phyloP scores from a whole-genome alignment of 2,888 invertebrate genomes.

The Pelosia muscerda region DNA sequence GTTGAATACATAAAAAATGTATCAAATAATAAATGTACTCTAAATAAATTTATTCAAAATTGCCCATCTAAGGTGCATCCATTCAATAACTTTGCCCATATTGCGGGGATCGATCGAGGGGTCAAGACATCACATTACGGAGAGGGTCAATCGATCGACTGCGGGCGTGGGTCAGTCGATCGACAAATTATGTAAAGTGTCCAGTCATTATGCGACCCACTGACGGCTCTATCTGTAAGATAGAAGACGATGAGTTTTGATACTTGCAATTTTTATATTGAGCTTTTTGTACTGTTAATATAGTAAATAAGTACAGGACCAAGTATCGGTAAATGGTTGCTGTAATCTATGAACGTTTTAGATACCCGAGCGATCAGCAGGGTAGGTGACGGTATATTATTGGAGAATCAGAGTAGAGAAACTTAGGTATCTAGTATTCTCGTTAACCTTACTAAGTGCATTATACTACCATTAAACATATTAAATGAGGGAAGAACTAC shows the following conservation, averaged over 20 bases:
- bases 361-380: no score
- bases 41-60: constrained; percentile 27
- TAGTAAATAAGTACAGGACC: no score
- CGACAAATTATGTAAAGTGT: constrained; percentile 83
- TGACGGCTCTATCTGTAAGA: constrained; percentile 68
- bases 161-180: constrained; percentile 71
- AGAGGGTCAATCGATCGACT: constrained; percentile 37
- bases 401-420: no score
- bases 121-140: constrained; percentile 39
- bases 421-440: no score
- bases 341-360: no score
- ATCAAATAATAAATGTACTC: constrained; percentile 1
- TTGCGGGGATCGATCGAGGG: constrained; percentile 38
- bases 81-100: constrained; percentile 36
- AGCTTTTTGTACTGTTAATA: neutral
- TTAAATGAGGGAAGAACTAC: no score
- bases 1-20: neutral
- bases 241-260: constrained; percentile 54
- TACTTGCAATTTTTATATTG: constrained; percentile 51
- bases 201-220: constrained; percentile 78
- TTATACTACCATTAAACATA: no score
- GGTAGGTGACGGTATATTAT: no score
- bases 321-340: neutral
- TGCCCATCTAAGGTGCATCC: constrained; percentile 25
- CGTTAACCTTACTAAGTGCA: no score